These are phyloP conservation scores for Latrodectus elegans DNA, from an alignment of 2,888 invertebrate species.

Conservation along the genomic window DNA sequence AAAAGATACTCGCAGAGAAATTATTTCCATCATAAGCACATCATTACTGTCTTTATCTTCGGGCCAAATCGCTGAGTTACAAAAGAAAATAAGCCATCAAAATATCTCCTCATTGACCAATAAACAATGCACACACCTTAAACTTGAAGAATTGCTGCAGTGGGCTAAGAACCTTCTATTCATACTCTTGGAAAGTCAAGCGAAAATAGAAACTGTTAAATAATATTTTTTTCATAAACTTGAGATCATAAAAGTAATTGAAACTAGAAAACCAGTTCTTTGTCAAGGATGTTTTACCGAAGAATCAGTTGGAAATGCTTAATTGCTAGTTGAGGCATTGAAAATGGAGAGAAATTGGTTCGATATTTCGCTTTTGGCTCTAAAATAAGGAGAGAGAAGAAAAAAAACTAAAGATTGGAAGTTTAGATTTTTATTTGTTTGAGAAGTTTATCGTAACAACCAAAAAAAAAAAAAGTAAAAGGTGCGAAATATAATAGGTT, in stretches of 20 bases:
- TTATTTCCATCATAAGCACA: too few relatives aligned
- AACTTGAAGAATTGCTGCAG: not conserved
- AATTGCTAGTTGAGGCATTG: not conserved
- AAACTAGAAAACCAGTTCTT: not conserved
- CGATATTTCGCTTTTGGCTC: not conserved
- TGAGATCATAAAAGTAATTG: not conserved
- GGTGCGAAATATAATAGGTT: too few relatives aligned
- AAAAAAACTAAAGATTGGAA: too few relatives aligned
- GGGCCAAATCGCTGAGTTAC: too few relatives aligned
- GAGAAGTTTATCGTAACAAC: too few relatives aligned
- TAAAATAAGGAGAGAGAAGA: not conserved
- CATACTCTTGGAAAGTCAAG: not conserved
- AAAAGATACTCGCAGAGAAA: too few relatives aligned
- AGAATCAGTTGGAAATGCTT: not conserved
- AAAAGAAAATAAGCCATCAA: too few relatives aligned
- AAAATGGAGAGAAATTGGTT: not conserved
- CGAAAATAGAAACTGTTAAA: not conserved
- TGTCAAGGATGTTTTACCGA: not conserved
- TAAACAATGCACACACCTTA: not conserved
- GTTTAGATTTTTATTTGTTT: too few relatives aligned
- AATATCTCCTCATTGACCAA: not conserved
- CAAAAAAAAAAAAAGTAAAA: too few relatives aligned
- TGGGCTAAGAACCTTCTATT: not conserved
- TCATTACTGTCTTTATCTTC: too few relatives aligned
- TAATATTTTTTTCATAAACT: not conserved